Percentiles rank a stretch among this genome's conserved stretches.
Conservation (phyloP, 2,797 vertebrate species). For the Bradypodion pumilum region DNA sequence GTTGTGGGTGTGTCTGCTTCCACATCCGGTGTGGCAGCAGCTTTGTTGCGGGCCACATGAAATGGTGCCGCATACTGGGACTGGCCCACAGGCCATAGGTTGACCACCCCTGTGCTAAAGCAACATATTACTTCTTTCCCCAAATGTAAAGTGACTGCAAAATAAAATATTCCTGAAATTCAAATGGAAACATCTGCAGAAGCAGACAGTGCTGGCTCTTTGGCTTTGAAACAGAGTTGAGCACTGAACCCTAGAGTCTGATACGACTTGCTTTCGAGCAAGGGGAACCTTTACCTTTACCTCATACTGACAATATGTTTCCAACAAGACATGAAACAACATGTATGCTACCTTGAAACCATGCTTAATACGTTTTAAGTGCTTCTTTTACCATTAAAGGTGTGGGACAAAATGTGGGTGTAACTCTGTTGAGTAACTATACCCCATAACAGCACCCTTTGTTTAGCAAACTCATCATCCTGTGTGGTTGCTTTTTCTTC, state of each 20-base stretch:
- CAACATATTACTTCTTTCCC: background rate
- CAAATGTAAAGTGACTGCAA: fast-evolving
- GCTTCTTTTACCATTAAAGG: background rate
- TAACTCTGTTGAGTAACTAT: background rate
- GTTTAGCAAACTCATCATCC: background rate
- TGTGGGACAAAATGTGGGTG: background rate
- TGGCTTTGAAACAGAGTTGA: no score
- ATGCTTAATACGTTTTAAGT: background rate
- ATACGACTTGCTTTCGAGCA: no score
- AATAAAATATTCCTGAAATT: background rate
- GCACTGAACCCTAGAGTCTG: no score
- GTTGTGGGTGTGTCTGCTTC: no score
- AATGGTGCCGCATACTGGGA: no score
- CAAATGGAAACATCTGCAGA: no score
- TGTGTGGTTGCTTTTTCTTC: background rate
- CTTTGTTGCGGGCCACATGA: no score
- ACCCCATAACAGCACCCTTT: background rate
- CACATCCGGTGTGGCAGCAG: no score
- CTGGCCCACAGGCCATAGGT: no score
- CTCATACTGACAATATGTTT: background rate
- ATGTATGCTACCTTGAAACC: background rate
- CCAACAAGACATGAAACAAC: conserved; percentile 2
- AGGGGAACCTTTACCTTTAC: no score
- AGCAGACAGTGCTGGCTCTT: no score
- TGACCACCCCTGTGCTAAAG: no score